Evolutionary conservation across 2,113 vertebrate genomes (phyloP).

Genomic region (Coturnix japonica): DNA sequence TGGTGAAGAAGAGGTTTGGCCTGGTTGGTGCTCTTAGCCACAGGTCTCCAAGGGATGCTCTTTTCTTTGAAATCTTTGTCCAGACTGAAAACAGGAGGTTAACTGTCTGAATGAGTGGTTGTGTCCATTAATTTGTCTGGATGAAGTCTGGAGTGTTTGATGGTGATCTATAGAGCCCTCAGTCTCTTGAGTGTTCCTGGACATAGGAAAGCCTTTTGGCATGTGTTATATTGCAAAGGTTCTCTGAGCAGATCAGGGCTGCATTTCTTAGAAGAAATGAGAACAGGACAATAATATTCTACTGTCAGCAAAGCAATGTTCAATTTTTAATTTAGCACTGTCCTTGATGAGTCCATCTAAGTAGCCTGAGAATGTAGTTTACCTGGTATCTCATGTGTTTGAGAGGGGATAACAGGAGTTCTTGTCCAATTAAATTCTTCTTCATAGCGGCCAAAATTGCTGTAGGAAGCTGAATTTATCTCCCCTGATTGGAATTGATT

Average conservation of each 20-base stretch:
- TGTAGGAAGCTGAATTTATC: slow-evolving; percentile 3
- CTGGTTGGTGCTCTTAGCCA: neutral
- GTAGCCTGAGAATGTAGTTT: neutral
- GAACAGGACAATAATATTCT: neutral
- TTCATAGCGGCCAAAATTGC: neutral
- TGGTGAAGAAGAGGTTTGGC: neutral
- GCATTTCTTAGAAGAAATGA: neutral
- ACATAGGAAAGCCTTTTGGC: neutral
- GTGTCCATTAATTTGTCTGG: slow-evolving; percentile 35
- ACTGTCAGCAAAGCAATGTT: neutral
- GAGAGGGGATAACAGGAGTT: neutral
- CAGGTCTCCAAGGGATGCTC: slow-evolving; percentile 39
- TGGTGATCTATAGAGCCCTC: slow-evolving; percentile 21
- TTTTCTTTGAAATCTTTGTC: slow-evolving; percentile 58
- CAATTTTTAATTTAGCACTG: neutral
- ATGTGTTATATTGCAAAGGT: neutral
- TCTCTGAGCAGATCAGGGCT: neutral
- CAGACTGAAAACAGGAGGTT: slow-evolving; percentile 2
- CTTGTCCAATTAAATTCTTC: neutral
- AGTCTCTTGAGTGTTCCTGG: neutral
- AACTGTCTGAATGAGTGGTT: slow-evolving; percentile 26
- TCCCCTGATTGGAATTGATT: slow-evolving; percentile 28
- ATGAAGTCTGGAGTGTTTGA: slow-evolving; percentile 23
- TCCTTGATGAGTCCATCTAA: neutral
- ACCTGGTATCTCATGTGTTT: neutral